Conservation (phyloP, 2,113 vertebrate species). For the Nibea coibor region DNA sequence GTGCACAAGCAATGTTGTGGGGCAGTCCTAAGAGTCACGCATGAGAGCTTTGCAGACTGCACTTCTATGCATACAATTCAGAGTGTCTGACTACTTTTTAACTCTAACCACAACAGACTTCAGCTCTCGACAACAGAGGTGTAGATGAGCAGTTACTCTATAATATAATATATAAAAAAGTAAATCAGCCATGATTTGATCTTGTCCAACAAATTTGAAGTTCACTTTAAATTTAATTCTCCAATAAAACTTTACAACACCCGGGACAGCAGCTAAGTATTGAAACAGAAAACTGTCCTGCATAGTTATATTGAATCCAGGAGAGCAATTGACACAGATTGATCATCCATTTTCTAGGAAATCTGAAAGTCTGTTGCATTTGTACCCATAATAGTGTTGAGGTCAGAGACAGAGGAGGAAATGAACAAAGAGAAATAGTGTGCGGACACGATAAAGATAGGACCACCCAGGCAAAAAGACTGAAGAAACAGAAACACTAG, state of each 20-base stretch:
- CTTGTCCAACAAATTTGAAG: neutral
- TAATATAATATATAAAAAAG: neutral
- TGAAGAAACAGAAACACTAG: slow-evolving; percentile 33
- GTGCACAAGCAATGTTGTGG: slow-evolving; percentile 1
- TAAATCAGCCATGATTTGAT: neutral
- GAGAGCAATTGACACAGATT: neutral
- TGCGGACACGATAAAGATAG: slow-evolving; percentile 51
- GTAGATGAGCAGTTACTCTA: neutral
- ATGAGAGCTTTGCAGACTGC: slow-evolving; percentile 11
- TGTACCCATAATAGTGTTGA: neutral
- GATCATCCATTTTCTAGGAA: slow-evolving; percentile 1
- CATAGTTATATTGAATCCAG: neutral
- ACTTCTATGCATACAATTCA: slow-evolving; percentile 9
- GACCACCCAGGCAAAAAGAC: slow-evolving; percentile 63
- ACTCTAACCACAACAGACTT: neutral
- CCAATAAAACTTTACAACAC: neutral
- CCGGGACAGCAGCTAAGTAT: neutral
- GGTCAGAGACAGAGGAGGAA: slow-evolving; percentile 24
- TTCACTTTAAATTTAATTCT: neutral
- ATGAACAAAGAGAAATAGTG: slow-evolving; percentile 28
- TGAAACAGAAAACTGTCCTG: neutral
- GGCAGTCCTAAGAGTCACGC: slow-evolving; percentile 16
- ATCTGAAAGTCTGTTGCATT: neutral
- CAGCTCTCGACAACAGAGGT: neutral
- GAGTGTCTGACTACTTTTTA: slow-evolving; percentile 5